A percentile compares a stretch with the other conserved stretches of the same genome.
Evolutionary conservation across 64 coral and sea anemone genomes (phyloP).

Genomic region (Stylophora pistillata): DNA sequence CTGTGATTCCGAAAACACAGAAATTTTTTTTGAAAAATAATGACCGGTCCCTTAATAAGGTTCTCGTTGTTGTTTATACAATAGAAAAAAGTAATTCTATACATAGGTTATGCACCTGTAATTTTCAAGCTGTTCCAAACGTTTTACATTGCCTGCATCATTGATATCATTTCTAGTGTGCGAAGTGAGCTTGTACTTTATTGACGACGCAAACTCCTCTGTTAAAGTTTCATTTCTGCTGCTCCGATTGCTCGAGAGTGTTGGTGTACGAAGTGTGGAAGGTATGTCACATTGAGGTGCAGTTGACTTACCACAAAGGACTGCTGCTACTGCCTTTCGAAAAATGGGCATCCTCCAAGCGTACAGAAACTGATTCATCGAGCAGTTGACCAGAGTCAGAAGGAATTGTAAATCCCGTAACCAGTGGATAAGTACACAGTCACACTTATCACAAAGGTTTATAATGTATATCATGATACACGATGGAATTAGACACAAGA

Average conservation of each 20-base stretch:
- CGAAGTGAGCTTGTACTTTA: not conserved
- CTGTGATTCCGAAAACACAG: too few species aligned
- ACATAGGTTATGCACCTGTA: not conserved
- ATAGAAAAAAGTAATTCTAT: not conserved
- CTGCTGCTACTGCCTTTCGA: slow-evolving; percentile 48
- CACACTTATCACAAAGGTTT: slow-evolving; percentile 70
- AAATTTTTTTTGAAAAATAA: too few species aligned
- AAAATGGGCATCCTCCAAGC: slow-evolving; percentile 84
- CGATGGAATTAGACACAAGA: slow-evolving; percentile 73
- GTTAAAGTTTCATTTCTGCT: not conserved
- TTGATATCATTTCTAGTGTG: not conserved
- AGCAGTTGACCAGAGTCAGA: slow-evolving; percentile 80
- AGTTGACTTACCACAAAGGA: slow-evolving; percentile 5
- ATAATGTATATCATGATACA: slow-evolving; percentile 86
- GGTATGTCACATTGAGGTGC: not conserved
- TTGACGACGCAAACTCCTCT: not conserved
- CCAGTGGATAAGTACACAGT: slow-evolving; percentile 81
- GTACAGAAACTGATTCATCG: slow-evolving; percentile 90
- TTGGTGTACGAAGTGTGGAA: not conserved
- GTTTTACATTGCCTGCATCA: not conserved
- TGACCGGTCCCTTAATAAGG: too few species aligned
- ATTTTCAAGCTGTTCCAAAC: not conserved
- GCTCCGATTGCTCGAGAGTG: not conserved
- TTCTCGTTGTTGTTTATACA: too few species aligned
- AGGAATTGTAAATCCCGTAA: slow-evolving; percentile 79